Evolutionary conservation across 1,140 invertebrate genomes (phyloP), one percentile per base, ranked within the genome.

Genomic region (Tyrophagus putrescentiae): DNA sequence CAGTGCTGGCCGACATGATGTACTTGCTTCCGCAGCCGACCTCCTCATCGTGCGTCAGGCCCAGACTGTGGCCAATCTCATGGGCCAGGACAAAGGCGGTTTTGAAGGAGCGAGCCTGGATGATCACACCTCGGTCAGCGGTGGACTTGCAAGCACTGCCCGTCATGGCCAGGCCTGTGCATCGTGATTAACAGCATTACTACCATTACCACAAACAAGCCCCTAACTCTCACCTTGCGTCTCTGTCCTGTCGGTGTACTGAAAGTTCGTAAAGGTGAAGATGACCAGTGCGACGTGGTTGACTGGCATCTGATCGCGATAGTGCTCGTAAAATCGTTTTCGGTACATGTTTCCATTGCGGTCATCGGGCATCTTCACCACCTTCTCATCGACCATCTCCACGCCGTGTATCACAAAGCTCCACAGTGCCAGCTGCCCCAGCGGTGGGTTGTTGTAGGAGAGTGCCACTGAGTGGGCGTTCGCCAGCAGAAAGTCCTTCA

Each of bases 221-320:
- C n/a, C n/a, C n/a, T n/a, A n/a, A n/a, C n/a, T n/a, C 45, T 28
- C 13, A 50, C 45, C 45, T 50, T 50, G 45, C 21, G 45, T 50
- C 27, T 50, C 45, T 9, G 45, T 50, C 16, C 32, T n/a, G 13
- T n/a, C 21, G 3, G 25, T 2, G 31, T 18, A 50, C 13, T 11
- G 21, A 50, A 50, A 50, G 31, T 50, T 50, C 16, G 27, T 28
- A n/a, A 25, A 25, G 11, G 45, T 50, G 3, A 50, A 50, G 13
- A 50, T 7, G 1, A 50, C 21, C 3, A 29, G 7, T 3, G 21
- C 45, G 3, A 13, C 1, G 31, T 50, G 21, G 13, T 50, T 25
- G 2, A 50, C 2, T 23, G 45, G 13, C 32, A 28, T 1, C 27
- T 21, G 36, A 13, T 21, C 13, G 36, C 13, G 21, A 21, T 39